Conservation (phyloP, 2,113 vertebrate genomes). For the Tragelaphus scriptus region DNA sequence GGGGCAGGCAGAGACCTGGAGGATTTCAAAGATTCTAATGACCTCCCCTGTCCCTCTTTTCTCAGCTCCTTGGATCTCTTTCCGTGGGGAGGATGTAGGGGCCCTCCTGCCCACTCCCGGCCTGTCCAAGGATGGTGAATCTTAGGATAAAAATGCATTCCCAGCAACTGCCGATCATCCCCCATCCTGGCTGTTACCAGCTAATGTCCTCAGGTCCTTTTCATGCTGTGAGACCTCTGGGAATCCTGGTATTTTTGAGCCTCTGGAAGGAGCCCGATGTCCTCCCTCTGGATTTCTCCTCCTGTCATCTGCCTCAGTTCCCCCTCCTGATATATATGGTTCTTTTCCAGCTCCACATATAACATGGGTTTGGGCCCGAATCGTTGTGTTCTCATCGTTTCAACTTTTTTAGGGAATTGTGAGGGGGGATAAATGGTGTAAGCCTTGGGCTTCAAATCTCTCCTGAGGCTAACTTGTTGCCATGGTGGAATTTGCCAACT, state of each 20-base stretch:
- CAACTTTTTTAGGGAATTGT: neutral
- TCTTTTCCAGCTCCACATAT: constrained; percentile 22
- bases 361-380: constrained; percentile 41
- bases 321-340: neutral
- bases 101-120: constrained; percentile 36
- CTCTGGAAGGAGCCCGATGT: neutral
- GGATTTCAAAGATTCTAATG: neutral
- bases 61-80: constrained; percentile 59
- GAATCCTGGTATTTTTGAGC: constrained; percentile 62
- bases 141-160: neutral
- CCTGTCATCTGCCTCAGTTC: constrained; percentile 42
- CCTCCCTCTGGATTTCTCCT: neutral
- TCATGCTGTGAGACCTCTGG: constrained; percentile 28
- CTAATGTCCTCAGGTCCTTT: neutral
- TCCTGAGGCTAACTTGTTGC: neutral
- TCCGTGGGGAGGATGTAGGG: constrained; percentile 40
- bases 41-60: neutral
- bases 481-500: neutral
- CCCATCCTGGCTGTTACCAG: neutral
- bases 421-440: neutral
- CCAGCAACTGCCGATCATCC: neutral
- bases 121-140: constrained; percentile 20
- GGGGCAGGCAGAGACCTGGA: neutral
- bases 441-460: neutral
- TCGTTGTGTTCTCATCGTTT: constrained; percentile 44